These are phyloP conservation scores for Pogona vitticeps DNA, from an alignment of 2,113 vertebrate species.

Conservation along the genomic window DNA sequence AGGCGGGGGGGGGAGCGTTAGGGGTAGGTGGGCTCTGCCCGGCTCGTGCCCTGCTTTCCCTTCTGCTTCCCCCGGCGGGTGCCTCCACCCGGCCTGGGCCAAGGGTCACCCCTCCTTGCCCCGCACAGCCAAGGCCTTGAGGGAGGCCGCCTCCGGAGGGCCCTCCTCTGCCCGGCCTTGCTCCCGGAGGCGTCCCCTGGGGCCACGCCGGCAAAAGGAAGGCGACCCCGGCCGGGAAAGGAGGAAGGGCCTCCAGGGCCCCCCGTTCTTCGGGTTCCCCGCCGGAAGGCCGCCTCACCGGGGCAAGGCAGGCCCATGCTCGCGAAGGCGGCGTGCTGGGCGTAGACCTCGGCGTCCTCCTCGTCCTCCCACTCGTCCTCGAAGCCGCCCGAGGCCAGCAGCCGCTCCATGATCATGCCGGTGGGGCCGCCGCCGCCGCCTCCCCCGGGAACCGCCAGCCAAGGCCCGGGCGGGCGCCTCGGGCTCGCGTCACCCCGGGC, in stretches of 20 bases:
- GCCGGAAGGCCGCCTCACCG: too few species aligned
- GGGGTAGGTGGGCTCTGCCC: too few species aligned
- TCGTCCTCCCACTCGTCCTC: background rate
- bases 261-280: too few species aligned
- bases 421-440: background rate
- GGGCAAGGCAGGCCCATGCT: background rate
- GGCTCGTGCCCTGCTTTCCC: background rate
- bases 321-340: background rate
- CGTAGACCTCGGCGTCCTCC: background rate
- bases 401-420: background rate
- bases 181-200: background rate
- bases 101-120: too few species aligned
- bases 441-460: too few species aligned
- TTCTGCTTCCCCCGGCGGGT: background rate
- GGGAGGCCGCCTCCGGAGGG: background rate
- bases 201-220: background rate
- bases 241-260: fast-evolving
- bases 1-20: background rate
- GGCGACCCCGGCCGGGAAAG: too few species aligned
- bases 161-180: background rate
- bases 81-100: background rate
- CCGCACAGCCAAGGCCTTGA: too few species aligned
- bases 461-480: too few species aligned
- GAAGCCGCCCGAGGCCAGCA: background rate
- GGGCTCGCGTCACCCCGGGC: too few species aligned